Base-by-base conservation (phyloP, 1,140 invertebrate genomes). In the Conus ventricosus region DNA sequence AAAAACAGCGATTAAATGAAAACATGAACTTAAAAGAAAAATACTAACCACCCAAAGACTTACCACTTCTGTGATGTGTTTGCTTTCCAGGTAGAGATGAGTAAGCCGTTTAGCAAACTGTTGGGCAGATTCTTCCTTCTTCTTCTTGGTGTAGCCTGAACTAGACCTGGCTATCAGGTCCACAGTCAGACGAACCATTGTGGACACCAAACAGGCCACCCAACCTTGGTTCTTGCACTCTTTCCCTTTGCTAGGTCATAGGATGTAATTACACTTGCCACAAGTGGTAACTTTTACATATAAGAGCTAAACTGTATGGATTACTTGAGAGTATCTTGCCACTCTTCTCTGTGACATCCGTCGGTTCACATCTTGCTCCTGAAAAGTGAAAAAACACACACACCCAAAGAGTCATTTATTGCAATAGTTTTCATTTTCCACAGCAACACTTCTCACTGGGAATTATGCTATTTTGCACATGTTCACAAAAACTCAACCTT, bases 11-110 rank as follows among this genome's bases (percentile, higher is more conserved):
- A 60, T 15, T 60, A 15, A 8, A 60, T 60, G 15, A 60, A 60
- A 15, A 4, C 8, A 15, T 60, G 57, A 60, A 60, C 57, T 11
- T 15, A 39, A 39, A 39, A 39, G 39, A 39, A 39, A 39, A 39
- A 39, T 3, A 39, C 39, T 60, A 15, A 11, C 8, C 57, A 15
- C 15, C 57, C 57, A 60, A 60, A 60, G 57, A 60, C 91, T 92
- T 93, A 95, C 95, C 85, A 95, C 93, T 90, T 95, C 93, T 91
- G 95, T 94, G 90, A 95, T 95, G 75, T 91, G 88, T 88, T 92
- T 94, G 87, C 94, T 93, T 91, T 95, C 94, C 67, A 95, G 88
- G 87, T 95, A 95, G 7, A 95, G 88, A 93, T 95, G 95, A 23
- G 95, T 95, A 27, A 95, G 88, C 86, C 94, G 91, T 83, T 91